Percentiles rank a stretch among this genome's conserved stretches.
Evolutionary conservation across 1,140 invertebrate genomes (phyloP).

Genomic region (Asbolus verrucosus): DNA sequence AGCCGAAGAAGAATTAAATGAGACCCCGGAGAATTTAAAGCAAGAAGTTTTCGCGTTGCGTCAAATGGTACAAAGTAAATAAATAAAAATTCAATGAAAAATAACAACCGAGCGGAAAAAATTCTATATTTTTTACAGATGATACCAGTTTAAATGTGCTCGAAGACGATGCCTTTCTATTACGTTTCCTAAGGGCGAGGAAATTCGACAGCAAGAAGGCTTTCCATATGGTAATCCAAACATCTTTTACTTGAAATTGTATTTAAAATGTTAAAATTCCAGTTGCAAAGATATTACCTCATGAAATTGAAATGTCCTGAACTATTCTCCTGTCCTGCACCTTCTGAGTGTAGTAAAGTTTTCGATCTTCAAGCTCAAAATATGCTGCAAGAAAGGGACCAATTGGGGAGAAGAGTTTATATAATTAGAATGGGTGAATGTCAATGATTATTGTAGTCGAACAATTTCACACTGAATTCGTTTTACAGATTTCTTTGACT

Average conservation of each 20-base stretch:
- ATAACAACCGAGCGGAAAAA: slow-evolving; percentile 42
- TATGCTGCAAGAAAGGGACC: slow-evolving; percentile 63
- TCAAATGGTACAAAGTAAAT: slow-evolving; percentile 59
- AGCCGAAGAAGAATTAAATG: slow-evolving; percentile 63
- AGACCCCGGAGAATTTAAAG: slow-evolving; percentile 60
- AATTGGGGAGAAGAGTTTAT: slow-evolving; percentile 63
- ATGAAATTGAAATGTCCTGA: slow-evolving; percentile 66
- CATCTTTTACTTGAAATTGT: background rate
- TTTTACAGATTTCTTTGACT: slow-evolving; percentile 66
- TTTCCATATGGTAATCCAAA: slow-evolving; percentile 65
- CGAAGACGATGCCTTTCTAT: slow-evolving; percentile 68
- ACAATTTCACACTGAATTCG: background rate
- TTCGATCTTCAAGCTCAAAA: slow-evolving; percentile 65
- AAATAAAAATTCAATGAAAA: slow-evolving; percentile 27
- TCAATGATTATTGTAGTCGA: background rate
- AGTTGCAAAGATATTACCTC: slow-evolving; percentile 65
- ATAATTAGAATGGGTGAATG: slow-evolving; percentile 65
- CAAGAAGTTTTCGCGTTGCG: slow-evolving; percentile 57
- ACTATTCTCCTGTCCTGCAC: slow-evolving; percentile 62
- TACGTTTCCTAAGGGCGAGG: slow-evolving; percentile 70
- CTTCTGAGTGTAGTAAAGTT: slow-evolving; percentile 61
- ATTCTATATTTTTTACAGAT: slow-evolving; percentile 56
- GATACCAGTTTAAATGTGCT: slow-evolving; percentile 65
- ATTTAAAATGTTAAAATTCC: slow-evolving; percentile 9
- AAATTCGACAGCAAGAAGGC: slow-evolving; percentile 70